These are phyloP conservation scores for Phyllostomus discolor DNA, from an alignment of 2,113 vertebrate species.

Conservation along the genomic window DNA sequence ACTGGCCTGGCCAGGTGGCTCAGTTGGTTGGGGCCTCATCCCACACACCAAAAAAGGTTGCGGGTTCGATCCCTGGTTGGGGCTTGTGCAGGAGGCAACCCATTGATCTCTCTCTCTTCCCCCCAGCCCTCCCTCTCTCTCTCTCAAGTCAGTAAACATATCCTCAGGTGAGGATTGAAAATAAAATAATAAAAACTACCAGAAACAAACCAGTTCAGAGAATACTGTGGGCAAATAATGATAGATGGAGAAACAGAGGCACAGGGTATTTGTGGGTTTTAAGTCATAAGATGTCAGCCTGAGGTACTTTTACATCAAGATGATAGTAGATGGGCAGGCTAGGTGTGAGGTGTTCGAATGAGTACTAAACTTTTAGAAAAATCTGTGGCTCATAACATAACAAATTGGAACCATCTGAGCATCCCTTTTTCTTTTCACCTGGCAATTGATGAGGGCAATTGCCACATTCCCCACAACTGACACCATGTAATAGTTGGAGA, in stretches of 20 bases:
- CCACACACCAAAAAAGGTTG: too few relatives aligned
- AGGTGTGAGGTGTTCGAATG: not conserved
- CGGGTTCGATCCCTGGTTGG: too few relatives aligned
- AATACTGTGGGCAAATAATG: not conserved
- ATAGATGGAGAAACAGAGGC: not conserved
- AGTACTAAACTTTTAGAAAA: not conserved
- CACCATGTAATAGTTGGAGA: not conserved
- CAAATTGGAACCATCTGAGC: not conserved
- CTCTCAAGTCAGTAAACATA: too few relatives aligned
- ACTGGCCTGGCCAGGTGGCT: too few relatives aligned
- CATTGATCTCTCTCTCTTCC: too few relatives aligned
- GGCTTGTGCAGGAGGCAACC: too few relatives aligned
- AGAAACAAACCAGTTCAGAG: not conserved
- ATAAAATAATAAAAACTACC: not conserved
- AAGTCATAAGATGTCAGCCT: not conserved
- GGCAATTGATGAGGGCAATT: not conserved
- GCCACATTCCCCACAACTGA: not conserved
- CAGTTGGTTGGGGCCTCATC: too few relatives aligned
- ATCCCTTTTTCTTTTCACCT: constrained; percentile 4
- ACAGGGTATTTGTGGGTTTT: not conserved
- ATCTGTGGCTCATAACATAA: not conserved
- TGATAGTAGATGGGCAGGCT: not conserved
- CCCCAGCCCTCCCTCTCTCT: too few relatives aligned
- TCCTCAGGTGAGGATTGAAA: too few relatives aligned
- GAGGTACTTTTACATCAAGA: not conserved